Base-by-base conservation (phyloP, 2,113 vertebrate genomes). In the Psophia crepitans region DNA sequence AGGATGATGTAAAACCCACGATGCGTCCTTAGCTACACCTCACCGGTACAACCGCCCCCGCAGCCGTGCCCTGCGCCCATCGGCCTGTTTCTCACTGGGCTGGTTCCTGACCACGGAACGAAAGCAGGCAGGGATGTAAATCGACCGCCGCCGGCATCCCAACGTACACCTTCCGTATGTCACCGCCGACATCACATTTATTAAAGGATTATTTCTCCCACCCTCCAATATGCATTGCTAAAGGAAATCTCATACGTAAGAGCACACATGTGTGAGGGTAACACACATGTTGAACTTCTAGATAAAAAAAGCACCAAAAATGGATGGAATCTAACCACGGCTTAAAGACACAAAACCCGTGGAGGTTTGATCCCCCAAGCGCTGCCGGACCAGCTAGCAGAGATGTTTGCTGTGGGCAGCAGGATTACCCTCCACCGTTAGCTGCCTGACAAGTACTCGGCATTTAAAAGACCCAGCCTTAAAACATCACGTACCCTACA, bases 401-500 rank as follows among this genome's bases (percentile, higher is more conserved):
- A 43, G 57, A 1, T 39, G 54, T 22, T 54, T 73, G 44, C 75
- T 35, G 18, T 7, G 37, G 57, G 64, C 54, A 73, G 48, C 12
- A 39, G n/a, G 28, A 68, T 5, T 48, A n/a, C 22, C 26, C 69
- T 75, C 16, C 3, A 1, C 51, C 1, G 1, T 30, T 21, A 46
- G 33, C 23, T 44, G 56, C 13, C 27, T 61, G n/a, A 14, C 56
- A 43, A n/a, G 43, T 3, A 24, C 30, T 32, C 35, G 41, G 19
- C 48, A 28, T 19, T 43, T 39, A 33, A 53, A 66, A 64, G 20
- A 61, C 3, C 17, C 2, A 14, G 14, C n/a, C 41, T 41, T 43
- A 41, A 63, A 84, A 30, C 16, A 37, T 7, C 7, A 9, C 0
- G 2, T 3, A 33, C 13, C 6, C 1, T 7, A 30, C 11, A 27